Base-by-base conservation (phyloP, 2,797 vertebrate genomes). In the Neomorphus geoffroyi region DNA sequence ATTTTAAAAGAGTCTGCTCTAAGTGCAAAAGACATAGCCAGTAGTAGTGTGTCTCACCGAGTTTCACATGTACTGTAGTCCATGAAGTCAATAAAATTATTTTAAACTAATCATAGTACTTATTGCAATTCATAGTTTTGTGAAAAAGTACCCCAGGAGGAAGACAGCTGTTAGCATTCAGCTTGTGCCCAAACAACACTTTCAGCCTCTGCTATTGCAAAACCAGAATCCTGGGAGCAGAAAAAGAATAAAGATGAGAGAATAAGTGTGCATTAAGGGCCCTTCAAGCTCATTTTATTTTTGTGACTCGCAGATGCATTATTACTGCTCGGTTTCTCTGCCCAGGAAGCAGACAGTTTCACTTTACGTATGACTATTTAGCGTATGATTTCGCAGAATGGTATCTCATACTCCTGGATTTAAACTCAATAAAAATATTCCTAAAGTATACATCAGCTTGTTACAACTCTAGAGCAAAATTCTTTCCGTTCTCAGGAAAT, bases 371-470 rank as follows among this genome's bases (percentile, higher is more conserved):
- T 88, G 45, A 67, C 61, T 78, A 33, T 32, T 92, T 90, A 22
- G 10, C 65, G 30, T 88, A 91, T 22, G 58, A 41, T 41, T 41
- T 41, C 41, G 91, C 69, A 72, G 83, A 74, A 64, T 28, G 17
- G 65, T 46, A 58, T 72, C 62, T 74, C 84, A 79, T 13, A 82
- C 4, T 2, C 13, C 45, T 48, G 18, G 17, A 73, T 90, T 92
- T 84, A 86, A 94, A 86, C 51, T 71, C 32, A 83, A 7, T 51
- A 58, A 83, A 93, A 90, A 90, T 88, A 90, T 82, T 89, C 45
- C 15, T 65, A 39, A 77, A 79, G 87, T 85, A 78, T 54, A 74
- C 35, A 80, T 16, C 60, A 65, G 50, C 54, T 18, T 2, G 54
- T 75, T 80, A 66, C n/a, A 75, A 94, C 75, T 33, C 70, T 32